Conservation (phyloP, 2,797 vertebrate species). For the Xenops minutus region DNA sequence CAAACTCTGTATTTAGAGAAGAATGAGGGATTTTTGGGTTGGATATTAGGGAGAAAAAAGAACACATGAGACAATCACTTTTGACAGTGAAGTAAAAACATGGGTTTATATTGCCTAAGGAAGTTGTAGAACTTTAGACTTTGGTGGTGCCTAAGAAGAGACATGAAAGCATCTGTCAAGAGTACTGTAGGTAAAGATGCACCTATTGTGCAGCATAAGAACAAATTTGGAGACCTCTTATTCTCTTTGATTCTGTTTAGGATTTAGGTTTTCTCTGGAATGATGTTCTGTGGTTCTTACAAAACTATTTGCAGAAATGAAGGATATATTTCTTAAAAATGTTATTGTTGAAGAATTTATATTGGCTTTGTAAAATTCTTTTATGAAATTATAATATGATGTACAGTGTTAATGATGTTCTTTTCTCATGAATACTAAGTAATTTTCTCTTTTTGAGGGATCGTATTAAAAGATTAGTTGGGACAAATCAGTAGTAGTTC, state of each 20-base stretch:
- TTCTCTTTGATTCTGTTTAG: not conserved
- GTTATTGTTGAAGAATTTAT: constrained; percentile 17
- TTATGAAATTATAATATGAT: not conserved
- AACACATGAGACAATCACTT: not conserved
- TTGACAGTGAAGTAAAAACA: not conserved
- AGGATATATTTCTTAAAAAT: constrained; percentile 13
- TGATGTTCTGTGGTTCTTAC: constrained; percentile 13
- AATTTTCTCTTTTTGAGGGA: constrained; percentile 38
- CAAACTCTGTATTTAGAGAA: not conserved
- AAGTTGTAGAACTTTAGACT: not conserved
- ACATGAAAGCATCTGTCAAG: not conserved
- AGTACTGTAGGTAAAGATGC: not conserved
- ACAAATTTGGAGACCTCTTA: not conserved
- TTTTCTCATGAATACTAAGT: not conserved
- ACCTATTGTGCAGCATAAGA: not conserved
- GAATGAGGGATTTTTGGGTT: not conserved
- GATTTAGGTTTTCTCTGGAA: not conserved
- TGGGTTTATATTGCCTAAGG: not conserved
- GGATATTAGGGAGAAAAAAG: not conserved
- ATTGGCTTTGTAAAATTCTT: not conserved
- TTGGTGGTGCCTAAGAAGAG: not conserved
- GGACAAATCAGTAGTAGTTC: constrained; percentile 17
- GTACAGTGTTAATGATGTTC: not conserved
- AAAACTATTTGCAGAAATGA: constrained; percentile 39
- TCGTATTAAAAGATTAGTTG: constrained; percentile 8